Conservation (phyloP, 2,888 invertebrate genomes). For the Leptinotarsa tumamoca region DNA sequence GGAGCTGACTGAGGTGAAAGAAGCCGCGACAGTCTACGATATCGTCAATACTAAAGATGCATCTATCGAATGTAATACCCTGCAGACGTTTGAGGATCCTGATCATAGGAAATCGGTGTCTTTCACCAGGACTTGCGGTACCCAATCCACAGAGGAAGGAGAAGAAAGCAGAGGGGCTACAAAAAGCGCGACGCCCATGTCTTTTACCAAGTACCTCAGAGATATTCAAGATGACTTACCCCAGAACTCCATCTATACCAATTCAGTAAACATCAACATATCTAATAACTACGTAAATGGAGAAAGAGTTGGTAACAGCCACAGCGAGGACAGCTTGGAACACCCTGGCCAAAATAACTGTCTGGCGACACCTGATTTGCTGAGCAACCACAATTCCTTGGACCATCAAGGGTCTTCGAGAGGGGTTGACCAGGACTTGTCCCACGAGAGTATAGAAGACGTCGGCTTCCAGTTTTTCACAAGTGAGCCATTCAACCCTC, state of each 20-base stretch:
- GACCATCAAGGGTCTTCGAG: slow-evolving; percentile 55
- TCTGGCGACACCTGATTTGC: slow-evolving; percentile 70
- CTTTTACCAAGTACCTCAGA: slow-evolving; percentile 64
- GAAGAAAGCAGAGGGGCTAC: slow-evolving; percentile 27
- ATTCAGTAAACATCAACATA: slow-evolving; percentile 73
- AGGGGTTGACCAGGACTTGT: slow-evolving; percentile 34
- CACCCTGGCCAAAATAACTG: slow-evolving; percentile 58
- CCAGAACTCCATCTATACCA: slow-evolving; percentile 64
- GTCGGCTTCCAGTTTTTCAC: slow-evolving; percentile 35
- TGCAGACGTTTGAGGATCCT: slow-evolving; percentile 57
- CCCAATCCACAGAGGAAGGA: slow-evolving; percentile 59
- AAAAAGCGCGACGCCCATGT: slow-evolving; percentile 47
- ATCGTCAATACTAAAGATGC: slow-evolving; percentile 66
- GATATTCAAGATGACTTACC: slow-evolving; percentile 48
- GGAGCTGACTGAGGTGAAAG: slow-evolving; percentile 62
- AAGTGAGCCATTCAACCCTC: slow-evolving; percentile 33
- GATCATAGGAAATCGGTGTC: slow-evolving; percentile 54
- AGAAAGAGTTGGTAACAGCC: slow-evolving; percentile 61
- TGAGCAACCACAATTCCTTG: slow-evolving; percentile 71
- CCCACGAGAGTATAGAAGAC: slow-evolving; percentile 38
- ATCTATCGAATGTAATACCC: slow-evolving; percentile 67
- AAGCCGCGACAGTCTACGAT: slow-evolving; percentile 63
- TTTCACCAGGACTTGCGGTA: slow-evolving; percentile 64
- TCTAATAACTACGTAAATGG: slow-evolving; percentile 69
- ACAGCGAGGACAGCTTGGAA: slow-evolving; percentile 65